Evolutionary conservation across 2,888 invertebrate species (phyloP).

Genomic region (Scotopteryx bipunctaria): DNA sequence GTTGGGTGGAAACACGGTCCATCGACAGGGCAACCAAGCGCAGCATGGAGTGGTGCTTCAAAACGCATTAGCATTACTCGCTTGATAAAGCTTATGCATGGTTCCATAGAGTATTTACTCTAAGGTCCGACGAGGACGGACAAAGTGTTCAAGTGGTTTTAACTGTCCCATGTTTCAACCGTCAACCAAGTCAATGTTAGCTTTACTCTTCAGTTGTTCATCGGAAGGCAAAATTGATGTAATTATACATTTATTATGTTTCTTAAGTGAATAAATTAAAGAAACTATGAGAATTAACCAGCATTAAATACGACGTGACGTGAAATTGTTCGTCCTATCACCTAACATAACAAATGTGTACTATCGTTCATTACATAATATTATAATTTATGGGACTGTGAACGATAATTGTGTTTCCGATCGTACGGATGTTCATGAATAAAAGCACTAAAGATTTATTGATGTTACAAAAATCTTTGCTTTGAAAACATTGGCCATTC

Average conservation of each 20-base stretch:
- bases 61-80: conserved; percentile 66
- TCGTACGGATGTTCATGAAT: conserved; percentile 35
- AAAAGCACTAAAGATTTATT: conserved; percentile 32
- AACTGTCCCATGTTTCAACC: conserved; percentile 37
- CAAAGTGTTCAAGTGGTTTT: conserved; percentile 37
- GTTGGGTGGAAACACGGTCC: conserved; percentile 53
- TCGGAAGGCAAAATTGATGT: conserved; percentile 52
- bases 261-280: too few species aligned
- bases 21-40: conserved; percentile 53
- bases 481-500: conserved; percentile 6
- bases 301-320: conserved; percentile 37
- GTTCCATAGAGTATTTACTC: conserved; percentile 44
- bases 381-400: too few species aligned
- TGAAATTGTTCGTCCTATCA: conserved; percentile 46
- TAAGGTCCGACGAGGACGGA: conserved; percentile 45
- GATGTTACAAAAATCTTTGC: conserved; percentile 1
- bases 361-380: too few species aligned
- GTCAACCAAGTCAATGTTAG: conserved; percentile 56
- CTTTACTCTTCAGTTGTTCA: conserved; percentile 56
- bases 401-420: conserved; percentile 43
- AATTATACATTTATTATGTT: conserved; percentile 47
- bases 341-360: conserved; percentile 35
- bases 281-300: conserved; percentile 23
- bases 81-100: conserved; percentile 54
- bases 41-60: conserved; percentile 58